Percentiles rank a stretch among this genome's conserved stretches.
Conservation (phyloP, 2,888 invertebrate species). For the Sipha maydis region DNA sequence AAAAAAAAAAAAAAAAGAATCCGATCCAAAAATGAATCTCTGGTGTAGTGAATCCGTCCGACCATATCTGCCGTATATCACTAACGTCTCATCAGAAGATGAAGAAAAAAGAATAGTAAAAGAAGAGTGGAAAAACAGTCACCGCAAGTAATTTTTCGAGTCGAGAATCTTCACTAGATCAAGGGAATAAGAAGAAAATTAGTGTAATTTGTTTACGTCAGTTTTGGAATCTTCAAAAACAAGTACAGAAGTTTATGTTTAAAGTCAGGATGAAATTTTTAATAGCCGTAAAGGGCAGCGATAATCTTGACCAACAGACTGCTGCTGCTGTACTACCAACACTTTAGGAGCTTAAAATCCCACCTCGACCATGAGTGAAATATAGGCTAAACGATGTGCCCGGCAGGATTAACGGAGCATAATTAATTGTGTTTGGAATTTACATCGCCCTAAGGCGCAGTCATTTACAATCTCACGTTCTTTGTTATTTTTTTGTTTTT, state of each 20-base stretch:
- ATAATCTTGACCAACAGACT: slow-evolving; percentile 36
- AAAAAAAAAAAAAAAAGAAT: background rate
- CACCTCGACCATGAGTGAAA: slow-evolving; percentile 37
- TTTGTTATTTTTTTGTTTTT: slow-evolving; percentile 15
- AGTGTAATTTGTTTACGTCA: slow-evolving; percentile 21
- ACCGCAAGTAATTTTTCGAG: background rate
- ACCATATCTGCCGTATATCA: background rate
- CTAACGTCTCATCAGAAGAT: too few relatives aligned
- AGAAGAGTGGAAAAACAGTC: background rate
- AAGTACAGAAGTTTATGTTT: slow-evolving; percentile 28
- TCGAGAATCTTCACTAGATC: background rate
- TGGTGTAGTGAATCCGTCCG: background rate
- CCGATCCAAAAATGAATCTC: background rate
- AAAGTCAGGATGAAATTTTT: slow-evolving; percentile 7
- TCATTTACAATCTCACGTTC: slow-evolving; percentile 29
- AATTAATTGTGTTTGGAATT: slow-evolving; percentile 56
- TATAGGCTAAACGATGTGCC: slow-evolving; percentile 44
- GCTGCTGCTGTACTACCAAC: background rate
- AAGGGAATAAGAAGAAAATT: background rate
- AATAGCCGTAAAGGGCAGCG: background rate
- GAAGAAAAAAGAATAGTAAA: background rate
- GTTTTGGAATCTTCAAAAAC: background rate
- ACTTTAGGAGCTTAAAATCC: slow-evolving; percentile 15
- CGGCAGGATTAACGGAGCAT: slow-evolving; percentile 45
- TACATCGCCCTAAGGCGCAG: slow-evolving; percentile 33